Evolutionary conservation across 2,888 invertebrate genomes (phyloP).

Genomic region (Cordilura impudica): DNA sequence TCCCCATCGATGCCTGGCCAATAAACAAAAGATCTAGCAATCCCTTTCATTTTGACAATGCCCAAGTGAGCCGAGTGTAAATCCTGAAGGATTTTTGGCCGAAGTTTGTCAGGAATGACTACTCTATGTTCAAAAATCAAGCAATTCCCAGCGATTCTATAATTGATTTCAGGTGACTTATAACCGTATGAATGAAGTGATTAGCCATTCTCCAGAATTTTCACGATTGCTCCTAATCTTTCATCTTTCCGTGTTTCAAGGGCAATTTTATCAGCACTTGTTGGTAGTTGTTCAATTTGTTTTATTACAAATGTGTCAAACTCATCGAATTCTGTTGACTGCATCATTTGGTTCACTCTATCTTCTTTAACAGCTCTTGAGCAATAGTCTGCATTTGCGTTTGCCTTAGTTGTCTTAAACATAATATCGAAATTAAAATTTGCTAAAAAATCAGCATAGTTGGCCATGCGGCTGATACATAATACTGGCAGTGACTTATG

Average conservation of each 20-base stretch:
- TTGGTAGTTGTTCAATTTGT: slow-evolving; percentile 2
- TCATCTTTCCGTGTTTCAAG: neutral
- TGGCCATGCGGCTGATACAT: slow-evolving; percentile 1
- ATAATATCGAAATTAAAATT: slow-evolving; percentile 14
- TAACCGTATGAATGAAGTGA: neutral
- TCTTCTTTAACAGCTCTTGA: neutral
- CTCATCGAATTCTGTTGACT: neutral
- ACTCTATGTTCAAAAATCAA: slow-evolving; percentile 8
- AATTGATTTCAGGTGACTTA: slow-evolving; percentile 7
- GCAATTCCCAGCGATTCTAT: neutral
- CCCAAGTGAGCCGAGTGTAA: no score
- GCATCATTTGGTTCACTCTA: neutral
- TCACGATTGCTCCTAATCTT: neutral
- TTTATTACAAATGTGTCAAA: neutral
- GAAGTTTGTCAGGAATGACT: neutral
- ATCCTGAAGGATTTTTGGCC: neutral
- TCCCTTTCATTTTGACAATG: slow-evolving; percentile 17
- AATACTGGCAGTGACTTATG: neutral
- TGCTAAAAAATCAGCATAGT: neutral
- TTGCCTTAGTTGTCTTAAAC: slow-evolving; percentile 13
- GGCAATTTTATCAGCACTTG: neutral
- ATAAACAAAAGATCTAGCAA: slow-evolving; percentile 3
- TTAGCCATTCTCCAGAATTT: neutral
- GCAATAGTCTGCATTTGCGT: slow-evolving; percentile 16
- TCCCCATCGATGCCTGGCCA: neutral